Evolutionary conservation across 2,888 invertebrate species (phyloP), one percentile per base, ranked within the genome.

Genomic region (Neocrepidodera transversa): DNA sequence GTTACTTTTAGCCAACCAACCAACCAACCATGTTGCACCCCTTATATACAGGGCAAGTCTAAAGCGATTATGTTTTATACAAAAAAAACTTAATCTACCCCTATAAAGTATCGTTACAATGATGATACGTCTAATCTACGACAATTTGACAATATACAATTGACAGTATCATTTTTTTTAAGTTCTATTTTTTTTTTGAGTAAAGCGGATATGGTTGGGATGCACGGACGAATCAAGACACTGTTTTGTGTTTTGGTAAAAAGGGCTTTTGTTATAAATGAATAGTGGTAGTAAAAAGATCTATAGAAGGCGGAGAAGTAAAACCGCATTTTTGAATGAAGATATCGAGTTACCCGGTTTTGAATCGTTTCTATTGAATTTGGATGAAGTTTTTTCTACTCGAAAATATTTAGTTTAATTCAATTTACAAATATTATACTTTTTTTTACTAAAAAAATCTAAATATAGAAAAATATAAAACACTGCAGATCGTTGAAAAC

Each of bases 321-420:
- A 64, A 67, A 71, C 73, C 72, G 68, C 71, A 73, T 68, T 72
- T 74, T 72, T 71, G 71, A 73, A 73, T 72, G 43, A 18, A 32
- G 17, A 72, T 75, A 75, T 75, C 74, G 67, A 64, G 68, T 75
- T 75, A 73, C 75, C 59, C 30, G 62, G 66, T 58, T 60, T 62
- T n/a, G n/a, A n/a, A n/a, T n/a, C n/a, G n/a, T n/a, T n/a, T n/a
- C n/a, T n/a, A n/a, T n/a, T n/a, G n/a, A n/a, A n/a, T n/a, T n/a
- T n/a, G n/a, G n/a, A n/a, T n/a, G n/a, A n/a, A n/a, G n/a, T n/a
- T n/a, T n/a, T n/a, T n/a, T n/a, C n/a, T n/a, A n/a, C n/a, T n/a
- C n/a, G n/a, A n/a, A n/a, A n/a, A n/a, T n/a, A n/a, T n/a, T n/a
- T n/a, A n/a, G n/a, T n/a, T n/a, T n/a, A n/a, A n/a, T n/a, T n/a